Evolutionary conservation across 1,140 invertebrate species (phyloP).

Genomic region (Venturia canescens): DNA sequence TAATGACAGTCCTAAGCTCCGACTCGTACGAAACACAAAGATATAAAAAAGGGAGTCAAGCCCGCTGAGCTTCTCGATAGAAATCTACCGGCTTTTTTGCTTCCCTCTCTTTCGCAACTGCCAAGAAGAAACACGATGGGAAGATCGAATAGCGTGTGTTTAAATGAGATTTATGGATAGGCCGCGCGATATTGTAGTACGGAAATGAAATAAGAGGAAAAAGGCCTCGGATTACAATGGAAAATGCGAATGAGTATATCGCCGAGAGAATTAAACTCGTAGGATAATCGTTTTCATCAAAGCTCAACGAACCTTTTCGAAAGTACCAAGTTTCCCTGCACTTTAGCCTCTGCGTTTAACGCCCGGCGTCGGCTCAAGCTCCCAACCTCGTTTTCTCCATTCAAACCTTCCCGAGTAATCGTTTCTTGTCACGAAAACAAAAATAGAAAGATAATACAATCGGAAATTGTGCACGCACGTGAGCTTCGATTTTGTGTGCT

Average conservation of each 20-base stretch:
- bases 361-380: no score
- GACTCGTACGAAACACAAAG: neutral
- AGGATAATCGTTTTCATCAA: slow-evolving; percentile 29
- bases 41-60: neutral
- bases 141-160: slow-evolving; percentile 14
- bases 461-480: neutral
- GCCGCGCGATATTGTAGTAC: slow-evolving; percentile 2
- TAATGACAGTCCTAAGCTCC: slow-evolving; percentile 22
- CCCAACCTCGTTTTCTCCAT: slow-evolving; percentile 17
- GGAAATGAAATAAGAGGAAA: neutral
- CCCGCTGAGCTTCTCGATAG: slow-evolving; percentile 18
- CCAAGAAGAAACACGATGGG: slow-evolving; percentile 17
- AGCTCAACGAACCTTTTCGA: neutral
- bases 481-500: slow-evolving; percentile 20
- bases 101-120: slow-evolving; percentile 1
- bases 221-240: neutral
- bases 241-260: slow-evolving; percentile 4
- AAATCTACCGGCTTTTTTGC: slow-evolving; percentile 25
- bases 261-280: neutral
- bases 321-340: neutral
- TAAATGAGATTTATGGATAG: slow-evolving; percentile 25
- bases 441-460: neutral
- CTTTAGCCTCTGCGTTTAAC: neutral
- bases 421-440: slow-evolving; percentile 60
- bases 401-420: slow-evolving; percentile 54